phyloP scores from a whole-genome alignment of 2,113 vertebrate species.

The Herpetotheres cachinnans region DNA sequence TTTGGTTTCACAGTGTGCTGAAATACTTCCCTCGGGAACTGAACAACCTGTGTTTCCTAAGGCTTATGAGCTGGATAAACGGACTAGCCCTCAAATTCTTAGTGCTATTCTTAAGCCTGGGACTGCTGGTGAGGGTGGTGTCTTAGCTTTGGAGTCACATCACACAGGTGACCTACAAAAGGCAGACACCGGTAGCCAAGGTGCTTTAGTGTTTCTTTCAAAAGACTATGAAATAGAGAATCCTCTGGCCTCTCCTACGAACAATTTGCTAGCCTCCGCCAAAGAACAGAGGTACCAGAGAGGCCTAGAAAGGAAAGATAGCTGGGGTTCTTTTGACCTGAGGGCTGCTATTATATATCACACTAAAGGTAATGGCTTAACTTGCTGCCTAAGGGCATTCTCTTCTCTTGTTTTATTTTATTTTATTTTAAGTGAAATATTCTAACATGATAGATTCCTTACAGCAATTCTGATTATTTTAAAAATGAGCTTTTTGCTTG shows the following conservation, averaged over 20 bases:
- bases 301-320: constrained; percentile 88
- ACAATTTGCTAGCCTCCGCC: constrained; percentile 84
- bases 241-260: constrained; percentile 83
- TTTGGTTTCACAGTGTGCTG: constrained; percentile 80
- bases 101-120: constrained; percentile 76
- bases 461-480: not conserved
- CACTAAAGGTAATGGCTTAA: constrained; percentile 90
- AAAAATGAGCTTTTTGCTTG: not conserved
- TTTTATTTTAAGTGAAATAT: not conserved
- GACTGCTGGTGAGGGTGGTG: constrained; percentile 75
- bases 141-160: constrained; percentile 78
- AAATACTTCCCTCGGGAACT: constrained; percentile 79
- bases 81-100: constrained; percentile 88
- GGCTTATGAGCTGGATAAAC: constrained; percentile 88
- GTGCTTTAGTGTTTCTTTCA: constrained; percentile 83
- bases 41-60: constrained; percentile 84
- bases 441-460: not conserved
- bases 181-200: constrained; percentile 79
- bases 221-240: constrained; percentile 88
- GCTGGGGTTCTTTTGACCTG: constrained; percentile 90
- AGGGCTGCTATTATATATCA: constrained; percentile 97
- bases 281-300: constrained; percentile 88
- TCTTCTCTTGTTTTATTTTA: not conserved
- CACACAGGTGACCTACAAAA: constrained; percentile 79
- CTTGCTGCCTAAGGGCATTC: constrained; percentile 36